phyloP scores from a whole-genome alignment of 2,797 vertebrate genomes.

The Bothrops alternatus region DNA sequence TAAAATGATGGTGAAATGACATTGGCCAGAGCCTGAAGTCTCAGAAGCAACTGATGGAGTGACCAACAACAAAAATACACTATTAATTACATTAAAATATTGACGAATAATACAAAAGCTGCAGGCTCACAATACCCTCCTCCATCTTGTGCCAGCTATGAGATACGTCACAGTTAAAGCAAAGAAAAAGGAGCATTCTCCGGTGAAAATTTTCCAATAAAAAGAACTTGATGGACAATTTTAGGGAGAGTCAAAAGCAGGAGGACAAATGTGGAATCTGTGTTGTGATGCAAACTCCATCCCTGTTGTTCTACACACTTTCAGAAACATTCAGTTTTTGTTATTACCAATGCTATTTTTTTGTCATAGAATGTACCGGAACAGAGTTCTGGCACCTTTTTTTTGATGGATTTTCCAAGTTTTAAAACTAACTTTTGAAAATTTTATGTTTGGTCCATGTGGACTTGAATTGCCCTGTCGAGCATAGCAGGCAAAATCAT shows the following conservation, averaged over 20 bases:
- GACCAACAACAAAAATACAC: background rate
- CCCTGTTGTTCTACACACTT: background rate
- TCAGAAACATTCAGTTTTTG: background rate
- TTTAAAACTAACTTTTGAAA: no score
- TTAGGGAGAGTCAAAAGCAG: background rate
- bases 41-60: background rate
- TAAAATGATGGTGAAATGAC: background rate
- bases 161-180: background rate
- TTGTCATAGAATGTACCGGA: no score
- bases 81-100: background rate
- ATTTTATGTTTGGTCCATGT: no score
- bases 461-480: no score
- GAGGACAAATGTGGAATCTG: background rate
- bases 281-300: background rate
- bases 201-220: background rate
- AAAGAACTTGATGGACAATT: background rate
- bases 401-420: no score
- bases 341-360: background rate
- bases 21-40: background rate
- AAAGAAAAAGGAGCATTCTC: background rate
- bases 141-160: background rate
- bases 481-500: no score
- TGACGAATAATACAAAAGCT: background rate
- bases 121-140: background rate
- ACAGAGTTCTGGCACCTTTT: no score